A percentile compares a stretch with the other conserved stretches of the same genome.
Conservation (phyloP, 2,113 vertebrate species). For the Charadrius vociferus region DNA sequence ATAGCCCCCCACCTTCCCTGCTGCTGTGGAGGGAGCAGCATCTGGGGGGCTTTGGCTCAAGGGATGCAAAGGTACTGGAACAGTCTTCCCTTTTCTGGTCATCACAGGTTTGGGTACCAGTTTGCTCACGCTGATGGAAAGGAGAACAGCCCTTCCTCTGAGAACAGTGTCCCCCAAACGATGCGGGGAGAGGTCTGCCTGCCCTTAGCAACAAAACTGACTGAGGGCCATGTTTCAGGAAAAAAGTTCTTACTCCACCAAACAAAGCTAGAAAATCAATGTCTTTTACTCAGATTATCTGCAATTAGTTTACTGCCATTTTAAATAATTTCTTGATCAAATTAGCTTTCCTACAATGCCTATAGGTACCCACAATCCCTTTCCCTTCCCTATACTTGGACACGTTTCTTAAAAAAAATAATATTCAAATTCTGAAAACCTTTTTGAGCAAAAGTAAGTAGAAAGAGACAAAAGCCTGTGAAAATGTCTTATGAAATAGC, state of each 20-base stretch:
- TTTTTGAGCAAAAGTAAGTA: not conserved
- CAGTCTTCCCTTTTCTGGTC: not conserved
- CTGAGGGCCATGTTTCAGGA: not conserved
- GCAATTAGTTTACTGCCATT: not conserved
- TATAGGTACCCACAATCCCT: not conserved
- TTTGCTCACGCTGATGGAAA: not conserved
- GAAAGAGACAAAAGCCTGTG: not conserved
- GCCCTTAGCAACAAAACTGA: not conserved
- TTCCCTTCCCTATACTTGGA: not conserved
- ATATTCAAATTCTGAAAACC: not conserved
- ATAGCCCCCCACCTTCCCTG: not conserved
- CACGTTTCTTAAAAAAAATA: not conserved
- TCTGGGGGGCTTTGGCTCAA: rapidly evolving
- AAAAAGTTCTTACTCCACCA: not conserved
- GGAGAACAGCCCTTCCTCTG: not conserved
- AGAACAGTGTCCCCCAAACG: not conserved
- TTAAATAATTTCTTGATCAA: not conserved
- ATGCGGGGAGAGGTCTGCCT: not conserved
- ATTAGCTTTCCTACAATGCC: not conserved
- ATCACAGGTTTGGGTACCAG: not conserved
- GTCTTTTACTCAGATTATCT: not conserved
- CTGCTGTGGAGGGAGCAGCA: rapidly evolving
- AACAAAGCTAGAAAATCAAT: not conserved
- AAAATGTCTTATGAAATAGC: not conserved
- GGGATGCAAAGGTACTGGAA: not conserved